A percentile compares a stretch with the other conserved stretches of the same genome.
Evolutionary conservation across 2,888 invertebrate species (phyloP).

Genomic region (Drosophila melanosoma): DNA sequence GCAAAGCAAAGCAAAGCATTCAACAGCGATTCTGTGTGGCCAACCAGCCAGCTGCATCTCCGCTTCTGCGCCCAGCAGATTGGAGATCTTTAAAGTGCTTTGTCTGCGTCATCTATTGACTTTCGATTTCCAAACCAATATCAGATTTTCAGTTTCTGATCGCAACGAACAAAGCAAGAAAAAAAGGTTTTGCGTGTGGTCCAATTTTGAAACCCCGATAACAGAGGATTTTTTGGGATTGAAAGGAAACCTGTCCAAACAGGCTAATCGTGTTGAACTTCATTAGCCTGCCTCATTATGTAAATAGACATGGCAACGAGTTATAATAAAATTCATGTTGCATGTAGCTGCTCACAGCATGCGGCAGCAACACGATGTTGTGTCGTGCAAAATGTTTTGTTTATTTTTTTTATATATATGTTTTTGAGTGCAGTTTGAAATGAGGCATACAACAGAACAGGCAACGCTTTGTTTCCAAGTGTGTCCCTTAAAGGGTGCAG

Average conservation of each 20-base stretch:
- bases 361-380: slow-evolving; percentile 11
- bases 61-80: slow-evolving; percentile 28
- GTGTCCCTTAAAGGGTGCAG: slow-evolving; percentile 6
- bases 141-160: slow-evolving; percentile 28
- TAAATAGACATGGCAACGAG: slow-evolving; percentile 12
- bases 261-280: slow-evolving; percentile 20
- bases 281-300: slow-evolving; percentile 50
- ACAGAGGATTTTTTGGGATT: slow-evolving; percentile 13
- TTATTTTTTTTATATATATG: slow-evolving; percentile 7
- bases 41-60: slow-evolving; percentile 18
- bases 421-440: slow-evolving; percentile 37
- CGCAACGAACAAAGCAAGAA: slow-evolving; percentile 6
- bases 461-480: slow-evolving; percentile 40
- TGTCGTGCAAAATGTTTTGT: slow-evolving; percentile 37
- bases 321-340: slow-evolving; percentile 25
- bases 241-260: slow-evolving; percentile 31
- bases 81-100: slow-evolving; percentile 25
- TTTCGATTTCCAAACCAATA: slow-evolving; percentile 27
- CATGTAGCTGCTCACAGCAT: slow-evolving; percentile 10
- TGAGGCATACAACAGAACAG: slow-evolving; percentile 39
- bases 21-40: slow-evolving; percentile 35
- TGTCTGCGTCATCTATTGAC: slow-evolving; percentile 34
- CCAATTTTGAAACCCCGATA: slow-evolving; percentile 22
- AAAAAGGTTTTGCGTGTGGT: slow-evolving; percentile 47
- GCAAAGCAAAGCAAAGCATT: slow-evolving; percentile 59